These are phyloP conservation scores for Adela reaumurella DNA, from an alignment of 2,888 invertebrate species.

Conservation along the genomic window DNA sequence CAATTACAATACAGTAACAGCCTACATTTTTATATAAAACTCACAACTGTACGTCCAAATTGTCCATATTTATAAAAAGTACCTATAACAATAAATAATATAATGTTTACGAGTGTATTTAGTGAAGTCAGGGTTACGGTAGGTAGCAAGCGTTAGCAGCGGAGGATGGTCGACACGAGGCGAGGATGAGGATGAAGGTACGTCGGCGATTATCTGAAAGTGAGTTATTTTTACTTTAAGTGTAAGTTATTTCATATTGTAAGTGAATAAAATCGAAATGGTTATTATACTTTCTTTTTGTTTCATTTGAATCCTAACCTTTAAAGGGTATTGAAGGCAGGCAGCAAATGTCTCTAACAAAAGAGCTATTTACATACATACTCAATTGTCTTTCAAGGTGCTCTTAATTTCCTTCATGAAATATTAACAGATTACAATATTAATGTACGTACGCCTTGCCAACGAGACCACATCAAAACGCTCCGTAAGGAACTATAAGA, in stretches of 20 bases:
- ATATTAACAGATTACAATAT: no score
- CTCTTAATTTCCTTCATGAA: no score
- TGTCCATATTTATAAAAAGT: slow-evolving; percentile 43
- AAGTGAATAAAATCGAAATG: slow-evolving; percentile 55
- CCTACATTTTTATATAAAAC: slow-evolving; percentile 13
- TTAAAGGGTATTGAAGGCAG: no score
- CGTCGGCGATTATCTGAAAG: slow-evolving; percentile 44
- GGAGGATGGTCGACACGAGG: no score
- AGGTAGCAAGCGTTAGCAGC: slow-evolving; percentile 20
- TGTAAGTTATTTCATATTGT: slow-evolving; percentile 57
- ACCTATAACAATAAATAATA: slow-evolving; percentile 55
- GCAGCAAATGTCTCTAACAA: no score
- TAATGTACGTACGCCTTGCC: no score
- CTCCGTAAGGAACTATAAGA: no score
- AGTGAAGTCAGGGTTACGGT: slow-evolving; percentile 36
- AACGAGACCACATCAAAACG: no score
- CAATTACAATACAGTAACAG: no score
- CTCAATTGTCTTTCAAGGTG: no score
- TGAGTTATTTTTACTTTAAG: slow-evolving; percentile 54
- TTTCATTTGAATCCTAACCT: no score
- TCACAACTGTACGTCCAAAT: slow-evolving; percentile 57
- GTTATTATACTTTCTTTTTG: slow-evolving; percentile 30
- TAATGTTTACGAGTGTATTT: slow-evolving; percentile 48
- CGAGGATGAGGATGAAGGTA: slow-evolving; percentile 25
- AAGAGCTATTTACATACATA: no score